Conservation (phyloP, 2,888 invertebrate species). For the Hartigia nigra region DNA sequence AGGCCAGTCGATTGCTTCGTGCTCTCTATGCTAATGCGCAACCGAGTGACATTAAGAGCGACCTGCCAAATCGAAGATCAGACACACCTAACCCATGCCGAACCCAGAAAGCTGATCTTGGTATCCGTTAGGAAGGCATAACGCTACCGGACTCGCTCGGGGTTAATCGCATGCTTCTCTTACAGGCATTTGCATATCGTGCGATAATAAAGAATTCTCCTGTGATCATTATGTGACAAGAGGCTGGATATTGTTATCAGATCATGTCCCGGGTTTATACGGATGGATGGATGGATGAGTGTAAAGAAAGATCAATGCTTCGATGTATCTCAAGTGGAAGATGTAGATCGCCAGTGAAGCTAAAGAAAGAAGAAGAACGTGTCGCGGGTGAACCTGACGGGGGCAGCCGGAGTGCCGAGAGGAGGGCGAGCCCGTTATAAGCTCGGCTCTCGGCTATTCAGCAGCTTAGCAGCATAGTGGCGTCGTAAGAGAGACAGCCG, state of each 20-base stretch:
- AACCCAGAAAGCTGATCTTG: neutral
- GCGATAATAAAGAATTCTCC: neutral
- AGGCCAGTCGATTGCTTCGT: conserved; percentile 37
- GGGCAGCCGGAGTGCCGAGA: conserved; percentile 66
- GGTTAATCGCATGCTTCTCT: neutral
- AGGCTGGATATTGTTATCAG: neutral
- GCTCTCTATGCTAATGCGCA: conserved; percentile 37
- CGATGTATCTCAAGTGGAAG: neutral
- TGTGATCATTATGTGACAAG: neutral
- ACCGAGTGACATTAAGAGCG: conserved; percentile 3
- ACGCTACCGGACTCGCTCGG: neutral
- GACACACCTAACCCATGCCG: conserved; percentile 1
- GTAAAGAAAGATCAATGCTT: neutral
- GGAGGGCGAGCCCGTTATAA: conserved; percentile 70
- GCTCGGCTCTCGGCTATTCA: conserved; percentile 68
- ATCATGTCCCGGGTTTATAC: neutral
- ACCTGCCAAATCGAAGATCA: neutral
- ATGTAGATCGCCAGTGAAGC: conserved; percentile 5
- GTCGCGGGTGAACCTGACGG: conserved; percentile 34
- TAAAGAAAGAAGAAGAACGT: conserved; percentile 16
- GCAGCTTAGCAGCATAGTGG: conserved; percentile 70
- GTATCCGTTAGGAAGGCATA: neutral
- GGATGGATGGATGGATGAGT: neutral
- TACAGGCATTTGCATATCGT: neutral
- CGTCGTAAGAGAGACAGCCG: conserved; percentile 62